Base-by-base conservation (phyloP, 2,113 vertebrate species). In the Gnathonemus longibarbis region DNA sequence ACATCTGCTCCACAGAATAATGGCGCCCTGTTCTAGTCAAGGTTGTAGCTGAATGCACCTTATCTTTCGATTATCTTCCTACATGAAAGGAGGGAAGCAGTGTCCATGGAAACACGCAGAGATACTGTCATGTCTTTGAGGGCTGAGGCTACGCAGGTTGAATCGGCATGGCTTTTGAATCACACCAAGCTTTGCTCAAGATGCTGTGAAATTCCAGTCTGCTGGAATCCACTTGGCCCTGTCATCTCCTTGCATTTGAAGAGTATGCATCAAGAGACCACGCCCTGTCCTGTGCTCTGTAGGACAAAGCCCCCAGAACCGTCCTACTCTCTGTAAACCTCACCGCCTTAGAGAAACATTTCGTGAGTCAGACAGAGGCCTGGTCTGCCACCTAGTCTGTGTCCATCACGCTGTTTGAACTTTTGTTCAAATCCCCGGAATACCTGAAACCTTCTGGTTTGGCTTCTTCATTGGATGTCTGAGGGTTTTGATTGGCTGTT, bases 201-300 rank as follows among this genome's bases (percentile, higher is more conserved):
- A 53, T 31, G 53, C 52, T 85, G 83, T 84, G 83, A 84, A 84
- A 84, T 42, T 46, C 48, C 19, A 49, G 11, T 84, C 31, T 11
- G 35, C 77, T 49, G 24, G 27, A 49, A 88, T 62, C 53, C 9
- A 17, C 88, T 58, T 88, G 89, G 70, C 90, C 46, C 56, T 62
- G 70, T 46, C 17, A 27, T 13, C 21, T 39, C 56, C 48, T 46
- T 74, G 70, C 84, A 19, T 50, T 77, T 31, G 46, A 39, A 89
- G 46, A 15, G 46, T 66, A 48, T 91, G 88, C 11, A 35, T 77
- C 46, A 91, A 88, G 19, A 84, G 46, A 92, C 92, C 92, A 93
- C 91, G 91, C 92, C 85, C 91, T 93, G 94, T 93, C 92, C 92
- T 91, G 70, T 92, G 90, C 89, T 91, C 91, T 91, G 92, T 90